phyloP scores from a whole-genome alignment of 1,140 invertebrate genomes.

The Bathynomus jamesi region DNA sequence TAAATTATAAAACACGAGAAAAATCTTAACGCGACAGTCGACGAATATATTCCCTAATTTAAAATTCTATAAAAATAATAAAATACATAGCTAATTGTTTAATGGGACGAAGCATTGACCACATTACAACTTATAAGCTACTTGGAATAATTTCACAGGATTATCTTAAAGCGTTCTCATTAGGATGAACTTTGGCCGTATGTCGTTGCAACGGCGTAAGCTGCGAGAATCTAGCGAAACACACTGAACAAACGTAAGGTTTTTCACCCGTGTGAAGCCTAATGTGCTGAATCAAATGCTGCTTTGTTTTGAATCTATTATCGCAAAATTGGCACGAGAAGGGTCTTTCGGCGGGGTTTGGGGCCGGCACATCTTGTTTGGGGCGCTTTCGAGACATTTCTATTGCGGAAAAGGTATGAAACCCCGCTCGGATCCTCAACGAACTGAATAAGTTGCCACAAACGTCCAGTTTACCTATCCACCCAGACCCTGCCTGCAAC shows the following conservation, averaged over 20 bases:
- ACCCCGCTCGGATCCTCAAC: background rate
- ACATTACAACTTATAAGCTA: no score
- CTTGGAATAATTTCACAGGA: no score
- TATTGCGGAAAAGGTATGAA: background rate
- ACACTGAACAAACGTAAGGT: slow-evolving; percentile 40
- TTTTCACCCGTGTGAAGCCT: slow-evolving; percentile 40
- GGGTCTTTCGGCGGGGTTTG: slow-evolving; percentile 7
- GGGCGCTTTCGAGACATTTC: background rate
- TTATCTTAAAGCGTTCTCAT: background rate
- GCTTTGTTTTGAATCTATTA: slow-evolving; percentile 37
- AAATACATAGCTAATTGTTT: no score
- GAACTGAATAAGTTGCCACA: background rate
- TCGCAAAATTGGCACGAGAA: slow-evolving; percentile 36
- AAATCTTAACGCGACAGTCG: no score
- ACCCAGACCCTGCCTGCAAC: background rate
- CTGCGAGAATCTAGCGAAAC: slow-evolving; percentile 33
- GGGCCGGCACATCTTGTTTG: background rate
- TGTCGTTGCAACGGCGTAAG: slow-evolving; percentile 31
- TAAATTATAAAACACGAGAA: no score
- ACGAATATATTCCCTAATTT: no score
- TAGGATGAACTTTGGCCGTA: background rate
- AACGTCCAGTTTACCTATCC: background rate
- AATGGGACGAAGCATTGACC: no score
- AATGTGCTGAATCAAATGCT: slow-evolving; percentile 37
- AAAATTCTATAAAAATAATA: no score